Conservation (phyloP, 2,113 vertebrate species). For the Craseonycteris thonglongyai region DNA sequence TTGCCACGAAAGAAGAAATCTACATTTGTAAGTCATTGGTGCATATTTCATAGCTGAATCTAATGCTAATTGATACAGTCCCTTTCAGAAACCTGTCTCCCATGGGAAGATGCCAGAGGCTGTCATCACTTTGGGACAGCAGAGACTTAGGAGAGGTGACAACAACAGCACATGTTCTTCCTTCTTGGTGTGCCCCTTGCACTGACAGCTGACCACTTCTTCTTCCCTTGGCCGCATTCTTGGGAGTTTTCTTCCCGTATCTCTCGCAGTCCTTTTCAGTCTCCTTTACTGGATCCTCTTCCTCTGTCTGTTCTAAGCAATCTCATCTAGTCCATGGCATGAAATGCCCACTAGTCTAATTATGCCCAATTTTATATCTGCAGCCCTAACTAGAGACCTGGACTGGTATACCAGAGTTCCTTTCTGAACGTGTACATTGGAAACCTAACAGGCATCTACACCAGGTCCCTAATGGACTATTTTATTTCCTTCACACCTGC, state of each 20-base stretch:
- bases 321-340: not conserved
- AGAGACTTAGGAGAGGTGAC: not conserved
- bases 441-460: not conserved
- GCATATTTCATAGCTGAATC: not conserved
- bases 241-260: not conserved
- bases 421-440: not conserved
- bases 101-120: not conserved
- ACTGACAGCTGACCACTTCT: rapidly evolving
- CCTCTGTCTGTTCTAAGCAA: not conserved
- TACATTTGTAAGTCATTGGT: not conserved
- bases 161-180: not conserved
- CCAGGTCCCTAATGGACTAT: not conserved
- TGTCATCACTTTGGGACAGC: not conserved
- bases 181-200: not conserved
- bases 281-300: not conserved
- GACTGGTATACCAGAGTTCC: not conserved
- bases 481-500: not conserved
- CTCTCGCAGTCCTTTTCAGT: too few relatives aligned
- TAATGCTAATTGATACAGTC: not conserved
- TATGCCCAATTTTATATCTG: not conserved
- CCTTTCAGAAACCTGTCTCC: not conserved
- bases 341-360: not conserved
- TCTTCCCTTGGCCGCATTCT: not conserved
- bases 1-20: not conserved
- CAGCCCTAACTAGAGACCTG: not conserved